Evolutionary conservation across 2,113 vertebrate species (phyloP).

Genomic region (Alethe diademata): DNA sequence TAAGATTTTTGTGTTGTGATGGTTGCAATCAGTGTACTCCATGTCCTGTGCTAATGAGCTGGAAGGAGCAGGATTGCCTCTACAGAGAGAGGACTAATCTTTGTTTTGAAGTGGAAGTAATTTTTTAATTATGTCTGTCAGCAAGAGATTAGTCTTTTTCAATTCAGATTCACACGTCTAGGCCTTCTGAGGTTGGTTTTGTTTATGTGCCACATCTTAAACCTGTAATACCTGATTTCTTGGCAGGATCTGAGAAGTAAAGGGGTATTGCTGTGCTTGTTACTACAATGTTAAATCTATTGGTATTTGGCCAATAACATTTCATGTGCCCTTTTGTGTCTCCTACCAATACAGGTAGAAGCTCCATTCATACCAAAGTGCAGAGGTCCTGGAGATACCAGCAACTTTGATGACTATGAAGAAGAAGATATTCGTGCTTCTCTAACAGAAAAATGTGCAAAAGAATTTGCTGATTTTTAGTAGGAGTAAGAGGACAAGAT

Average conservation of each 20-base stretch:
- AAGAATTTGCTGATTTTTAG: conserved; percentile 98
- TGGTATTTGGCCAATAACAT: not conserved
- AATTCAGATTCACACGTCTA: not conserved
- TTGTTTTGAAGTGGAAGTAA: not conserved
- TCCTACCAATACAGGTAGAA: conserved; percentile 81
- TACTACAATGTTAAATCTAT: not conserved
- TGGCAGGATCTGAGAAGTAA: not conserved
- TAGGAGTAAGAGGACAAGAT: conserved; percentile 73
- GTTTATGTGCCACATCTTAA: not conserved
- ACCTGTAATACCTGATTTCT: not conserved
- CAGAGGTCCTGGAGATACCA: conserved; percentile 98
- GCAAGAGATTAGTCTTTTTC: not conserved
- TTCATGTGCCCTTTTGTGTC: not conserved
- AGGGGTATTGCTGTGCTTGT: not conserved
- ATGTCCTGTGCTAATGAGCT: not conserved
- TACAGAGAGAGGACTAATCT: not conserved
- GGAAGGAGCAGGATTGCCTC: not conserved
- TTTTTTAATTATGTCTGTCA: not conserved
- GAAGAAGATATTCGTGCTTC: conserved; percentile 97
- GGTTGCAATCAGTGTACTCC: not conserved
- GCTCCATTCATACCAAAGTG: conserved; percentile 99
- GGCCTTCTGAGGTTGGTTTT: not conserved
- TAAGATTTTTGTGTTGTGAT: not conserved
- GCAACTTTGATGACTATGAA: conserved; percentile 99
- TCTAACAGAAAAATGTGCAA: conserved; percentile 97